Percentiles rank a stretch among this genome's conserved stretches.
Evolutionary conservation across 2,113 vertebrate genomes (phyloP).

Genomic region (Phalacrocorax carbo): DNA sequence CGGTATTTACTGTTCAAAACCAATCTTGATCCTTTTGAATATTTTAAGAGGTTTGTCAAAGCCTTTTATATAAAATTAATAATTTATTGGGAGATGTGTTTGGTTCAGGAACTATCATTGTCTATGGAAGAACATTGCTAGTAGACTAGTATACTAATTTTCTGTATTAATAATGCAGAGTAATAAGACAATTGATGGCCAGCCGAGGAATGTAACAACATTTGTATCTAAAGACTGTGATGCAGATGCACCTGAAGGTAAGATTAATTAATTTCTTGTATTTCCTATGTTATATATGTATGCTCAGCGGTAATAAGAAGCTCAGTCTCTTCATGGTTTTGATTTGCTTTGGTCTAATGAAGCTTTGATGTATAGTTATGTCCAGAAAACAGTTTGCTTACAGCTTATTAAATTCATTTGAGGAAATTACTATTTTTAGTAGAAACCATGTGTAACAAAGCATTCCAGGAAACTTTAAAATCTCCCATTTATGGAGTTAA

Average conservation of each 20-base stretch:
- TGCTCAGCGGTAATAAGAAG: not conserved
- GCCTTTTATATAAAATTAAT: not conserved
- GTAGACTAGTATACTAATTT: not conserved
- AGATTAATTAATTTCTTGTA: not conserved
- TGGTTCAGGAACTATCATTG: not conserved
- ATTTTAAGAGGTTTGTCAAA: not conserved
- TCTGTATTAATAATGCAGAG: conserved; percentile 40
- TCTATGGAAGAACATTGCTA: not conserved
- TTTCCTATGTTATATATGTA: not conserved
- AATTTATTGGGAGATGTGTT: not conserved
- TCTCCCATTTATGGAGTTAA: not conserved
- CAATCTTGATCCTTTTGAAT: not conserved
- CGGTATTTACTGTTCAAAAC: not conserved
- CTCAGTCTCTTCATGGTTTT: not conserved
- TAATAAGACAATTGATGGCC: conserved; percentile 68
- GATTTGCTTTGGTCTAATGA: not conserved
- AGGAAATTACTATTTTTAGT: not conserved
- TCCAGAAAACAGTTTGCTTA: not conserved
- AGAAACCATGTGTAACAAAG: not conserved
- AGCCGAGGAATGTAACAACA: conserved; percentile 68
- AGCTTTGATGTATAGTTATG: not conserved
- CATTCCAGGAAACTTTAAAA: not conserved
- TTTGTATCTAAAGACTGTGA: conserved; percentile 84
- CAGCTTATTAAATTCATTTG: not conserved
- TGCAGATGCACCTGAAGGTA: conserved; percentile 94